A percentile compares a stretch with the other conserved stretches of the same genome.
These are phyloP conservation scores for Zhuqinia jingwanae DNA, from an alignment of 2,888 invertebrate genomes.

Conservation along the genomic window DNA sequence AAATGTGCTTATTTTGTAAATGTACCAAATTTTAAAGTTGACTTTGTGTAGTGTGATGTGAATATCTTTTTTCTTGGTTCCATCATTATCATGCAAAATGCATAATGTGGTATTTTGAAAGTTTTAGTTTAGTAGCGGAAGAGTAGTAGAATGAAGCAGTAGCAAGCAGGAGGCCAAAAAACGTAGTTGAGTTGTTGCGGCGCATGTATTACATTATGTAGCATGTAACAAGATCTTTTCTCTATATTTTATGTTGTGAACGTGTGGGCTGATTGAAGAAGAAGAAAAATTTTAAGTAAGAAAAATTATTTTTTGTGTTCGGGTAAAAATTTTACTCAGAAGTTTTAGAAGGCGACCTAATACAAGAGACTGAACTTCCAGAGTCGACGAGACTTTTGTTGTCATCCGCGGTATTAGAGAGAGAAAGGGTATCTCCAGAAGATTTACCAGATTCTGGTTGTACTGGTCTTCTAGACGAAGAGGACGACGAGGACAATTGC, in stretches of 20 bases:
- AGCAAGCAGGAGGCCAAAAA: slow-evolving; percentile 9
- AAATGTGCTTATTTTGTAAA: slow-evolving; percentile 44
- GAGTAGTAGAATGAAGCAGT: slow-evolving; percentile 52
- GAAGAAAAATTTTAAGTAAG: slow-evolving; percentile 30
- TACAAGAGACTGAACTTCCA: slow-evolving; percentile 69
- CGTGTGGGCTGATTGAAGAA: slow-evolving; percentile 65
- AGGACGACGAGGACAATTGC: slow-evolving; percentile 71
- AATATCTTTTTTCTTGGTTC: not conserved
- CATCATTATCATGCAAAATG: slow-evolving; percentile 42
- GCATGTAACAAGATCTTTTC: not conserved
- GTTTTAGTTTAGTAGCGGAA: slow-evolving; percentile 51
- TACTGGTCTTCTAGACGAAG: slow-evolving; percentile 76
- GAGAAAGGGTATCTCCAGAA: slow-evolving; percentile 67
- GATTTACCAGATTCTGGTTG: slow-evolving; percentile 77
- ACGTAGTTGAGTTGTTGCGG: slow-evolving; percentile 10
- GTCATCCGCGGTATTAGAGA: slow-evolving; percentile 56
- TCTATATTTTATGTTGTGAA: slow-evolving; percentile 58
- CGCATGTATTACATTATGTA: not conserved
- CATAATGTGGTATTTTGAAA: slow-evolving; percentile 41
- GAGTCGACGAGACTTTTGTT: slow-evolving; percentile 66
- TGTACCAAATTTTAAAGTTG: slow-evolving; percentile 37
- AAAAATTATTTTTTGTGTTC: slow-evolving; percentile 48
- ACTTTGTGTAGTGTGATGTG: slow-evolving; percentile 55
- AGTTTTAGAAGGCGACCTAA: slow-evolving; percentile 66
- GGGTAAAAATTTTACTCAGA: slow-evolving; percentile 55